phyloP scores from a whole-genome alignment of 2,888 invertebrate genomes.

The Brachycybe producta region DNA sequence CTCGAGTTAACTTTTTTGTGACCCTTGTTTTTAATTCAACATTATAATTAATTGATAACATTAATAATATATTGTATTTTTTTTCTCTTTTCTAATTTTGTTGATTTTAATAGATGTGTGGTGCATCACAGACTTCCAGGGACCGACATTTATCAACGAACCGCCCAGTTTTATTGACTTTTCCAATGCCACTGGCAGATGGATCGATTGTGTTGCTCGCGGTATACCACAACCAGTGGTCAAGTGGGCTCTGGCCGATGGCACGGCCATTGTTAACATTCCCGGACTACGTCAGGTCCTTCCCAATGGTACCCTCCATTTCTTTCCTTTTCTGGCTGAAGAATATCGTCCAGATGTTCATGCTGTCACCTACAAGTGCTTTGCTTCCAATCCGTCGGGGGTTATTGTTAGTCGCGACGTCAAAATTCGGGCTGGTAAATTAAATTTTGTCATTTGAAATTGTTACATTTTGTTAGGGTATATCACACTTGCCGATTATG shows the following conservation, averaged over 20 bases:
- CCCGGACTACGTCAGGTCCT: conserved; percentile 26
- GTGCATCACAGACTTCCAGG: conserved; percentile 20
- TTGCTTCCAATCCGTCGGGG: conserved; percentile 25
- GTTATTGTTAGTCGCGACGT: conserved; percentile 26
- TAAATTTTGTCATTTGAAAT: too few relatives aligned
- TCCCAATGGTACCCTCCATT: conserved; percentile 26
- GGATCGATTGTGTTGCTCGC: conserved; percentile 32
- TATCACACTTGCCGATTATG: too few relatives aligned
- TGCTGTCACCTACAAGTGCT: conserved; percentile 26
- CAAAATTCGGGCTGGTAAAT: conserved; percentile 25
- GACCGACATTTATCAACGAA: conserved; percentile 32
- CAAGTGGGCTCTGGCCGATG: conserved; percentile 23
- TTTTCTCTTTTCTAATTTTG: too few relatives aligned
- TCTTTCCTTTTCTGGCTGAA: conserved; percentile 24
- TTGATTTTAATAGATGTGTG: not conserved
- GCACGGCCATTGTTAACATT: conserved; percentile 26
- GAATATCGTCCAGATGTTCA: conserved; percentile 25
- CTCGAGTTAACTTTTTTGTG: too few relatives aligned
- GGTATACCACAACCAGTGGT: conserved; percentile 31
- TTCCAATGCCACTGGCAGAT: conserved; percentile 30
- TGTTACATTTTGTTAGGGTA: too few relatives aligned
- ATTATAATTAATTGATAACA: too few relatives aligned
- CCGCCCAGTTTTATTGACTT: conserved; percentile 30
- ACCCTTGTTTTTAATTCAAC: too few relatives aligned
- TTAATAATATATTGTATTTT: too few relatives aligned